A percentile compares a stretch with the other conserved stretches of the same genome.
Evolutionary conservation across 2,113 vertebrate genomes (phyloP).

Genomic region (Dipodomys ordii): DNA sequence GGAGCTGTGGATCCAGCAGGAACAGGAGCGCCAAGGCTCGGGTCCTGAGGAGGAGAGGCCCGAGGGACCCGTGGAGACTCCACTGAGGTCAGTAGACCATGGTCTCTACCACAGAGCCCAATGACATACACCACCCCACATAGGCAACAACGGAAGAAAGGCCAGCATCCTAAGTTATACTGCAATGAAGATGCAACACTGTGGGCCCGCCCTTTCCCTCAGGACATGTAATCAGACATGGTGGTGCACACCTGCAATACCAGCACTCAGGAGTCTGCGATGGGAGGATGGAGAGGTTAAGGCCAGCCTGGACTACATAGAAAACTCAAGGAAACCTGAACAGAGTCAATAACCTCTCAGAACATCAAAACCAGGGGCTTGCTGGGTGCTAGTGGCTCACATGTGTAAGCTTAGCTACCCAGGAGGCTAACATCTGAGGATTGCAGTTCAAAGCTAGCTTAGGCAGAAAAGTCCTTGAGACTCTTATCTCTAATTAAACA

Average conservation of each 20-base stretch:
- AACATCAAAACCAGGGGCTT: background rate
- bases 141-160: background rate
- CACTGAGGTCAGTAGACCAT: fast-evolving
- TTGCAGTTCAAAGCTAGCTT: too few relatives aligned
- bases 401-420: too few relatives aligned
- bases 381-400: too few relatives aligned
- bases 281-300: background rate
- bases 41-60: background rate
- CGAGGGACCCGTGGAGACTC: background rate
- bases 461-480: too few relatives aligned
- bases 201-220: background rate
- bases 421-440: too few relatives aligned
- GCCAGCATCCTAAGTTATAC: too few relatives aligned
- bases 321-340: too few relatives aligned
- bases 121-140: background rate
- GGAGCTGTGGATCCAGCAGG: too few relatives aligned
- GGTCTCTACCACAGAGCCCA: too few relatives aligned
- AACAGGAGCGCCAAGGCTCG: background rate
- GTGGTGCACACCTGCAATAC: background rate
- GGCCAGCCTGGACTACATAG: too few relatives aligned
- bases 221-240: background rate
- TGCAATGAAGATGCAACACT: background rate
- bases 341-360: background rate
- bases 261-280: background rate
- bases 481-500: too few relatives aligned